A percentile compares a stretch with the other conserved stretches of the same genome.
Evolutionary conservation across 2,113 vertebrate species (phyloP).

Genomic region (Bubo blakistoni): DNA sequence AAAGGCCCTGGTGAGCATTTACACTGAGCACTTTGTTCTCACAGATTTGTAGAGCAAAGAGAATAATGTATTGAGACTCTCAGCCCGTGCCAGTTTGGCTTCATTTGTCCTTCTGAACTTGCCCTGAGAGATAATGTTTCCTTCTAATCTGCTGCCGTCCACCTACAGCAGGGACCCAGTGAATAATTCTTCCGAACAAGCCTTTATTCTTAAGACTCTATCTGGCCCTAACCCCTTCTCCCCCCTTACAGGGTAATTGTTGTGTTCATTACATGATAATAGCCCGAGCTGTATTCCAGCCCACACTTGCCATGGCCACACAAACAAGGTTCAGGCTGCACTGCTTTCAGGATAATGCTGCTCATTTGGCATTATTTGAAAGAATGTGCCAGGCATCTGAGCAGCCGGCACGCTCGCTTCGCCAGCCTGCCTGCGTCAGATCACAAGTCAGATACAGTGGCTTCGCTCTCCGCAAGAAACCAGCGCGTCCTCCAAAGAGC

Average conservation of each 20-base stretch:
- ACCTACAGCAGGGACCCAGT: constrained; percentile 75
- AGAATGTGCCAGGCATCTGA: constrained; percentile 11
- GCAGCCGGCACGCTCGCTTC: neutral
- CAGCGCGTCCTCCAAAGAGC: neutral
- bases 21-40: constrained; percentile 85
- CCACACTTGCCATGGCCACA: constrained; percentile 54
- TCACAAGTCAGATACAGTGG: neutral
- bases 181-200: constrained; percentile 81
- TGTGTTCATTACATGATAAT: constrained; percentile 48
- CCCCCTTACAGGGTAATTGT: constrained; percentile 40
- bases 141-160: constrained; percentile 80
- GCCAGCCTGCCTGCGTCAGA: neutral
- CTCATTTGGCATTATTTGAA: constrained; percentile 15
- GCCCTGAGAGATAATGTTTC: constrained; percentile 85
- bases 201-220: constrained; percentile 66
- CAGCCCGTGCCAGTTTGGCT: constrained; percentile 68
- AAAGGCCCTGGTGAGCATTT: constrained; percentile 71
- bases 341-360: constrained; percentile 9
- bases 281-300: constrained; percentile 27
- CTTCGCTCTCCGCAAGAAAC: neutral
- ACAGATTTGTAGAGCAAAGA: constrained; percentile 71
- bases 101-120: constrained; percentile 71
- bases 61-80: constrained; percentile 77
- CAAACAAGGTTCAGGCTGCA: constrained; percentile 6
- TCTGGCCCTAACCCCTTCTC: constrained; percentile 29